Base-by-base conservation (phyloP, 2,113 vertebrate species). In the Leucoraja erinaceus region DNA sequence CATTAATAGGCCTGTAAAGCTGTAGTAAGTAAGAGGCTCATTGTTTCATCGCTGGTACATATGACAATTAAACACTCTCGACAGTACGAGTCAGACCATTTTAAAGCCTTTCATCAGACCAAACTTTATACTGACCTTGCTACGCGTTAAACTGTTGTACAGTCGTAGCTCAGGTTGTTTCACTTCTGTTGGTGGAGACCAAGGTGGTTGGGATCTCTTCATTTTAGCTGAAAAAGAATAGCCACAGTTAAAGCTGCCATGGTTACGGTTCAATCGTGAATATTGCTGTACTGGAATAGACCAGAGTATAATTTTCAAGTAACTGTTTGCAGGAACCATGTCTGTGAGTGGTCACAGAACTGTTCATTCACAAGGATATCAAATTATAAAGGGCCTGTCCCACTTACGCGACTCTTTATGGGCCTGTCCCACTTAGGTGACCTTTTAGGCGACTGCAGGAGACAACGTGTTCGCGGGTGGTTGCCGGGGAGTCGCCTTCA, bases 111-210 rank as follows among this genome's bases (percentile, higher is more conserved):
- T 31, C 83, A 31, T 31, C n/a, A 63, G 59, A 61, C 31, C 5
- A 16, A 56, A 18, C 1, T 31, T 66, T 61, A 25, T 25, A 2
- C 91, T 12, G 28, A 98, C 98, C 98, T 99, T 99, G 3, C 94
- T 96, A 22, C 98, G 97, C 6, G 98, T 99, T 93, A 99, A 97
- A 94, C 99, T 99, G 95, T 99, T 99, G 96, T 99, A 99, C 4
- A 99, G 97, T 20, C 95, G 95, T 1, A 99, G 97, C 79, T 94
- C 95, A 14, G 98, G 96, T 5, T 96, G 96, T 1, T 96, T 94
- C 3, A 97, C 97, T 28, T 97, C 96, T 31, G 95, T 93, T 1
- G 98, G 98, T 0, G 97, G 95, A 66, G 95, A 95, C 99, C 98
- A 99, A 0, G 93, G 91, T 0, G 98, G 97, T 95, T 99, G 98